Percentiles rank a stretch among this genome's conserved stretches.
These are phyloP conservation scores for Sus cebifrons DNA, from an alignment of 2,797 vertebrate species.

Conservation along the genomic window DNA sequence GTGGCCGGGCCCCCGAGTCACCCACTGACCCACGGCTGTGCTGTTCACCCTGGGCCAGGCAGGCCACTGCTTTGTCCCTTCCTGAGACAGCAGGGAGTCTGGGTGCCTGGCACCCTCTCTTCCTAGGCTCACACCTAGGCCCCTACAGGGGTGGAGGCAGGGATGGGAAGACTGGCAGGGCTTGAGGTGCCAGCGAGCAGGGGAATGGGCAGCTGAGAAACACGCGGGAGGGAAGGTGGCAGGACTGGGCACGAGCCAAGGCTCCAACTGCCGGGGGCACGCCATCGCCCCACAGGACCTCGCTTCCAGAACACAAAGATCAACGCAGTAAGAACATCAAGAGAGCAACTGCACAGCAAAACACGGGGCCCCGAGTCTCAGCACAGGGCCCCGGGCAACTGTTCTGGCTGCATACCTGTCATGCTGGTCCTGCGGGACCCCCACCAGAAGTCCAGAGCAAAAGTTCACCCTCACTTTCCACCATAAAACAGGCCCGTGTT, in stretches of 20 bases:
- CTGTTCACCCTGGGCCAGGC: not conserved
- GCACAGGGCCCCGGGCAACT: fast-evolving
- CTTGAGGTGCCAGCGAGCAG: not conserved
- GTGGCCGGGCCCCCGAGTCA: not conserved
- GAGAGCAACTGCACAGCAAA: fast-evolving
- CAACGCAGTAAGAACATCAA: not conserved
- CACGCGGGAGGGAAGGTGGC: fast-evolving
- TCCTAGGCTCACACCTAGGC: not conserved
- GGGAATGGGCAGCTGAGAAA: not conserved
- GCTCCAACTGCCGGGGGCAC: fast-evolving
- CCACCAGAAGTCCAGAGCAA: not conserved
- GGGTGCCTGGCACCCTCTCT: fast-evolving
- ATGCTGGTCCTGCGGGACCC: not conserved
- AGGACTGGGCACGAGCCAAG: not conserved
- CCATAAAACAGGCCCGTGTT: not conserved
- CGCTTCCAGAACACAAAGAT: not conserved
- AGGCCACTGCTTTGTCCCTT: not conserved
- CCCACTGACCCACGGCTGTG: fast-evolving
- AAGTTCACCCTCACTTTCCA: not conserved
- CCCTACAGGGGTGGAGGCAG: not conserved
- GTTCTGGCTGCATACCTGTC: fast-evolving
- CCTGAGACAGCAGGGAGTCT: fast-evolving
- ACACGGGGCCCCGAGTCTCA: not conserved
- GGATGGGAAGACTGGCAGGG: not conserved
- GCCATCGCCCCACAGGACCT: fast-evolving